Evolutionary conservation across 2,888 invertebrate genomes (phyloP).

Genomic region (Zhuqinia jingwanae): DNA sequence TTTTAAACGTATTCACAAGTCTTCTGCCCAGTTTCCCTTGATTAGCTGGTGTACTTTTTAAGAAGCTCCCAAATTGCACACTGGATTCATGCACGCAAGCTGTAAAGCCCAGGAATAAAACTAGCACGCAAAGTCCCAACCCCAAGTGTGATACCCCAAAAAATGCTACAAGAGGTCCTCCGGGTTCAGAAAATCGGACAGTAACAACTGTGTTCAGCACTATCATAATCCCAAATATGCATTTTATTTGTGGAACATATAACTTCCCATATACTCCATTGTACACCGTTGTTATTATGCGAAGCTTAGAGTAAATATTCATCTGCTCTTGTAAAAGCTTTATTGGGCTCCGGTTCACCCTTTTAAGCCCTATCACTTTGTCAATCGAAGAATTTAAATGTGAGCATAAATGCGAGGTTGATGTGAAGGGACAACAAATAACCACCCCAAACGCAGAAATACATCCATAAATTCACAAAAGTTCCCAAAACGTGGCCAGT

Average conservation of each 20-base stretch:
- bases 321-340: background rate
- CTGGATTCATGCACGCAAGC: constrained; percentile 7
- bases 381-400: background rate
- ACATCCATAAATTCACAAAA: background rate
- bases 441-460: background rate
- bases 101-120: background rate
- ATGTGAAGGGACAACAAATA: background rate
- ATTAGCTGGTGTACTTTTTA: no score
- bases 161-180: background rate
- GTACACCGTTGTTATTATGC: background rate
- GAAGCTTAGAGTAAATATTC: background rate
- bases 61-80: background rate
- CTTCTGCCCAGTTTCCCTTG: no score
- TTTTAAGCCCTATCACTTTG: no score
- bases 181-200: background rate
- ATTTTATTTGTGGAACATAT: background rate
- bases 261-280: background rate
- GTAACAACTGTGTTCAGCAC: background rate
- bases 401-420: background rate
- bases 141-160: background rate
- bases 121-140: no score
- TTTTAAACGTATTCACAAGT: background rate
- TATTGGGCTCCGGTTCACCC: no score
- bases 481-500: background rate
- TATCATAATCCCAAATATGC: background rate